phyloP scores from a whole-genome alignment of 2,797 vertebrate genomes.

The Pygocentrus nattereri region DNA sequence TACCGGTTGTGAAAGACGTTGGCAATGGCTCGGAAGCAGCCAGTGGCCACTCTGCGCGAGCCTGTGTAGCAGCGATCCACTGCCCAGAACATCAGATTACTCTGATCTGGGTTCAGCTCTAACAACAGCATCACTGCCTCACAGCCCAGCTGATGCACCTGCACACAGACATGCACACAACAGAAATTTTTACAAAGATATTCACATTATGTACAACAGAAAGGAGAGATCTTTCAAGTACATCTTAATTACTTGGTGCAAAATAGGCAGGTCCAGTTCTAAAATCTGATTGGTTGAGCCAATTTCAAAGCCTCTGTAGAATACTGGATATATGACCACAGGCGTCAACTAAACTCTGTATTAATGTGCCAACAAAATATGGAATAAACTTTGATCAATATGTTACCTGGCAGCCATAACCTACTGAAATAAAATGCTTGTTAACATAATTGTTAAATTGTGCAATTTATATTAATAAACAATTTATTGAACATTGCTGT shows the following conservation, averaged over 20 bases:
- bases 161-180: slow-evolving; percentile 2
- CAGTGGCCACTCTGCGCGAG: slow-evolving; percentile 91
- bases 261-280: no score
- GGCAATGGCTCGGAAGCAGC: slow-evolving; percentile 97
- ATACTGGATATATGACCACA: no score
- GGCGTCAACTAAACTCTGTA: no score
- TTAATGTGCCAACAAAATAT: neutral
- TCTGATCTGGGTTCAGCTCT: slow-evolving; percentile 98
- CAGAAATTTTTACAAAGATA: neutral
- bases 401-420: neutral
- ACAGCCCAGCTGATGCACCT: slow-evolving; percentile 98
- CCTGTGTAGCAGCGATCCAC: slow-evolving; percentile 98
- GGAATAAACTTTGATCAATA: neutral
- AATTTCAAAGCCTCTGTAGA: no score
- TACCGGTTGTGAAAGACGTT: slow-evolving; percentile 98
- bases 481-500: neutral
- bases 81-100: slow-evolving; percentile 98
- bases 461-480: neutral
- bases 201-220: neutral
- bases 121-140: slow-evolving; percentile 96
- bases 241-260: no score
- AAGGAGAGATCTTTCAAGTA: neutral
- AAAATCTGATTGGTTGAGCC: no score
- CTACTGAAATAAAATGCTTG: neutral
- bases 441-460: neutral